These are phyloP conservation scores for Watsonalla binaria DNA, from an alignment of 2,888 invertebrate species.

Conservation along the genomic window DNA sequence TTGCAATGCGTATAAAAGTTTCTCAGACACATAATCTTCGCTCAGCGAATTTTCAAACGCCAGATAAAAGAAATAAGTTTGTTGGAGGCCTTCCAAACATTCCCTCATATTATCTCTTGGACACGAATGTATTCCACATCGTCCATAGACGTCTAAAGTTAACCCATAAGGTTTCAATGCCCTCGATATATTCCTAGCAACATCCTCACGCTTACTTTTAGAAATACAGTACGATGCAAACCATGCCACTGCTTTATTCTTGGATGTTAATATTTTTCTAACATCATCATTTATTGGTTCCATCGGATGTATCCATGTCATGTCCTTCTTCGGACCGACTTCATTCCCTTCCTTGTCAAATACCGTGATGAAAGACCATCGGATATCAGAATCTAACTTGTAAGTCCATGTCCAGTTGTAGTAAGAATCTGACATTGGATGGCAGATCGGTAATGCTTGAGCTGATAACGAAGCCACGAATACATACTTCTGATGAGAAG, in stretches of 20 bases:
- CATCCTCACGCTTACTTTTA: constrained; percentile 26
- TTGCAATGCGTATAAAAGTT: constrained; percentile 59
- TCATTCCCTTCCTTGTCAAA: constrained; percentile 35
- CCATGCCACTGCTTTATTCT: constrained; percentile 59
- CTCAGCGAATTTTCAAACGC: constrained; percentile 55
- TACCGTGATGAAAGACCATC: constrained; percentile 40
- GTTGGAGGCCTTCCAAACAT: constrained; percentile 38
- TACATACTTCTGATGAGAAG: constrained; percentile 64
- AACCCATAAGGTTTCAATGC: constrained; percentile 37
- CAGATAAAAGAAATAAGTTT: constrained; percentile 60
- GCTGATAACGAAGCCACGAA: constrained; percentile 59
- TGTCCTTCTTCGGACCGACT: constrained; percentile 54
- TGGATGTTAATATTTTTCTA: constrained; percentile 32
- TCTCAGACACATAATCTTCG: constrained; percentile 62
- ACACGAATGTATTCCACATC: constrained; percentile 49
- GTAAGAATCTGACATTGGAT: constrained; percentile 36
- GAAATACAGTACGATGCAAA: constrained; percentile 52
- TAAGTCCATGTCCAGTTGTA: constrained; percentile 64
- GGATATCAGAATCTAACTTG: constrained; percentile 52
- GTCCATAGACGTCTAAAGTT: constrained; percentile 52
- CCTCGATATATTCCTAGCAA: constrained; percentile 25
- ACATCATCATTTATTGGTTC: constrained; percentile 28
- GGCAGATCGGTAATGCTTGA: constrained; percentile 42
- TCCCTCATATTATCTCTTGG: constrained; percentile 41
- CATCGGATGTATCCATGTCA: constrained; percentile 45